phyloP scores from a whole-genome alignment of 35 echinoderm and acorn worm genomes.

The Strongylocentrotus purpuratus region DNA sequence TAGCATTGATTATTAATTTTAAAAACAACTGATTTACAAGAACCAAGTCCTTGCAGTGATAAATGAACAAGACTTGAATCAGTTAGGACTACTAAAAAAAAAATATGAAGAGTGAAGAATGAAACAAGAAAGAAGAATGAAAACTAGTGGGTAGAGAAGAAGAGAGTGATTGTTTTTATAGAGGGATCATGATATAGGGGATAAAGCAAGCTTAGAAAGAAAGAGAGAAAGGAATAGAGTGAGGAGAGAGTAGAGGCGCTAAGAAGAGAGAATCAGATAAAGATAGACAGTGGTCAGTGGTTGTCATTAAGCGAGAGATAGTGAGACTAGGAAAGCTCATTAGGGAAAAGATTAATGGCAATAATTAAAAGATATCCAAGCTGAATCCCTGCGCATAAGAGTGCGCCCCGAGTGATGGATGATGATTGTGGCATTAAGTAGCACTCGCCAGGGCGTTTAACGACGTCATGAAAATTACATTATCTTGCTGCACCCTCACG shows the following conservation, averaged over 20 bases:
- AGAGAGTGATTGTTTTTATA: too few species aligned
- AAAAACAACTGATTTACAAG: too few species aligned
- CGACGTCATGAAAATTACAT: slow-evolving; percentile 50
- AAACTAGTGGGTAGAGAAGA: too few species aligned
- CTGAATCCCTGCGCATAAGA: neutral
- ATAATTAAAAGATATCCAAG: neutral
- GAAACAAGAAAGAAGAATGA: too few species aligned
- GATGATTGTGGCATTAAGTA: slow-evolving; percentile 32
- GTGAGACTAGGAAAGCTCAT: neutral
- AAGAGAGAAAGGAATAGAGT: neutral
- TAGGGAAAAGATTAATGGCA: neutral
- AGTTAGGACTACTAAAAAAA: too few species aligned
- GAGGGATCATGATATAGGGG: neutral
- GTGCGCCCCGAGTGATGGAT: neutral
- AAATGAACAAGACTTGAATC: too few species aligned
- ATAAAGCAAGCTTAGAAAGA: neutral
- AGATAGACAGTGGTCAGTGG: neutral
- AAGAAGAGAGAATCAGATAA: neutral
- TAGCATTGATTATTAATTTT: neutral
- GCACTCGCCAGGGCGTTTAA: slow-evolving; percentile 30
- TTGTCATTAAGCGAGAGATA: neutral
- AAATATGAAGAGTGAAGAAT: too few species aligned
- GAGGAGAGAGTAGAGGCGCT: neutral
- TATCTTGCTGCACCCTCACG: neutral
- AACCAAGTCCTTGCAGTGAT: too few species aligned